Conservation (phyloP, 2,113 vertebrate genomes). For the Phasianus colchicus region DNA sequence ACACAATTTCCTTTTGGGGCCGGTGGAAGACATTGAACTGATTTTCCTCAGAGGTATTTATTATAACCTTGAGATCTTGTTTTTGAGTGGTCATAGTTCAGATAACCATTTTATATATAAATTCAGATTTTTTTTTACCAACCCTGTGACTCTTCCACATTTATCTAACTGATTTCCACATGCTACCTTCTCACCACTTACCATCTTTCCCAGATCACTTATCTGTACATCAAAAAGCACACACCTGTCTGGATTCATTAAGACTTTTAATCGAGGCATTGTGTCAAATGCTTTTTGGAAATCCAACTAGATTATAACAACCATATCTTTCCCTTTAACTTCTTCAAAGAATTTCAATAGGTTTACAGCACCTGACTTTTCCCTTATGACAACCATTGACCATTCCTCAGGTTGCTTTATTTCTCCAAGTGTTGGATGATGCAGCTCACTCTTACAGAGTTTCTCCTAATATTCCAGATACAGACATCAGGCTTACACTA, state of each 20-base stretch:
- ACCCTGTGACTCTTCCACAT: not conserved
- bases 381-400: not conserved
- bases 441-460: not conserved
- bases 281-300: not conserved
- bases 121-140: not conserved
- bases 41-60: constrained; percentile 5
- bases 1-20: not conserved
- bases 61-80: not conserved
- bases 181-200: not conserved
- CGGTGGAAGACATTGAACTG: not conserved
- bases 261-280: not conserved
- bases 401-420: not conserved
- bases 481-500: not conserved
- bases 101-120: not conserved
- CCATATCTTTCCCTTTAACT: not conserved
- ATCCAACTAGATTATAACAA: not conserved
- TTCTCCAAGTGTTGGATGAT: not conserved
- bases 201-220: not conserved
- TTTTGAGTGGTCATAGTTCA: not conserved
- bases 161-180: not conserved
- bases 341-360: not conserved
- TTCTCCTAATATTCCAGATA: not conserved
- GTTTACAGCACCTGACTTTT: not conserved
- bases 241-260: not conserved
- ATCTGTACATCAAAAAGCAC: not conserved